A percentile compares a stretch with the other conserved stretches of the same genome.
Conservation (phyloP, 30 jellyfish, hydroid and myxozoan species). For the Calvadosia cruxmelitensis region DNA sequence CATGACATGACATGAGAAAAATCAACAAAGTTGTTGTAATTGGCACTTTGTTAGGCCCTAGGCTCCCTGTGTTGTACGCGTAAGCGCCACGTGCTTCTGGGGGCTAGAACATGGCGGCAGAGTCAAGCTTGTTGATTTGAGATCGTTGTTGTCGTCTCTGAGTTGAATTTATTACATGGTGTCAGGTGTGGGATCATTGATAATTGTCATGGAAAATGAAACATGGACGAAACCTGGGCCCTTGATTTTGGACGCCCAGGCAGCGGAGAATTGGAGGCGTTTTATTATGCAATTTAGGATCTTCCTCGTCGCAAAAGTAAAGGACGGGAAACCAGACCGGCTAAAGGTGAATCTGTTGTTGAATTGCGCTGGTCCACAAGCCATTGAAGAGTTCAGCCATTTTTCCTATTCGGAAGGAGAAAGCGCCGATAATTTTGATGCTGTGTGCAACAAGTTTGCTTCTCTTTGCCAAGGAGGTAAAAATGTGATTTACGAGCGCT, state of each 20-base stretch:
- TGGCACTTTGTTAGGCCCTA: too few relatives aligned
- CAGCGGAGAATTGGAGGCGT: neutral
- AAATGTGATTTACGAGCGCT: neutral
- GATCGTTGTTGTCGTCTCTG: too few relatives aligned
- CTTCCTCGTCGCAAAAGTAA: neutral
- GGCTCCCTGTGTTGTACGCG: too few relatives aligned
- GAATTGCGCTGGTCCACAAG: conserved; percentile 2
- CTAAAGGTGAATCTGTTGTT: conserved; percentile 4
- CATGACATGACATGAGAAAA: too few relatives aligned
- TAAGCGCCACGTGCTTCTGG: too few relatives aligned
- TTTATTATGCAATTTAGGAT: neutral
- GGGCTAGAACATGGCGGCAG: too few relatives aligned
- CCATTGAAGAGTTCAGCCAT: neutral
- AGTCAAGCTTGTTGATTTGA: too few relatives aligned
- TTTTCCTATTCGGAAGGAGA: neutral
- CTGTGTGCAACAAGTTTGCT: neutral
- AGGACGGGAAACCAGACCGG: neutral
- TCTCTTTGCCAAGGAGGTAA: too few relatives aligned
- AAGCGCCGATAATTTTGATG: neutral
- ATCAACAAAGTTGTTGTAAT: too few relatives aligned
- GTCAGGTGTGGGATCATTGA: too few relatives aligned
- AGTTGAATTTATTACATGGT: too few relatives aligned
- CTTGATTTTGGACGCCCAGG: neutral
- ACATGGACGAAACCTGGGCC: neutral
- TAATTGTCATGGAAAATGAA: neutral